Conservation (phyloP, 1,140 invertebrate genomes). For the Centruroides sculpturatus region DNA sequence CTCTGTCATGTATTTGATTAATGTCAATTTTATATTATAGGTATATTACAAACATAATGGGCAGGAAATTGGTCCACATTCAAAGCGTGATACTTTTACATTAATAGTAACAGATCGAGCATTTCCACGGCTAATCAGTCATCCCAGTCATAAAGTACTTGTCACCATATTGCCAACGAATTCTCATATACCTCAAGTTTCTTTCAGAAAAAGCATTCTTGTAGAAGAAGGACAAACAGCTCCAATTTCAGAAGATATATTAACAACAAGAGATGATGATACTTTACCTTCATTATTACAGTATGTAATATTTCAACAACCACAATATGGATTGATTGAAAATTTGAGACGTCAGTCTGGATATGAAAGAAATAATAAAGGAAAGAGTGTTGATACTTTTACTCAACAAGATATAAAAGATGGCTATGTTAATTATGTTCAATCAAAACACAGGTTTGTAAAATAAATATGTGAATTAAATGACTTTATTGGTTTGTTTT, state of each 20-base stretch:
- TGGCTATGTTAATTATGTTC: slow-evolving; percentile 9
- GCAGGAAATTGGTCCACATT: slow-evolving; percentile 13
- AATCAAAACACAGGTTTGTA: slow-evolving; percentile 6
- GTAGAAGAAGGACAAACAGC: slow-evolving; percentile 7
- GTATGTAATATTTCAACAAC: slow-evolving; percentile 23
- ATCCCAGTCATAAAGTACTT: slow-evolving; percentile 5
- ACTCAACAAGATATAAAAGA: slow-evolving; percentile 8
- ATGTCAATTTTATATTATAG: neutral
- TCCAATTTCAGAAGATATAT: slow-evolving; percentile 6
- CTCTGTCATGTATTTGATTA: neutral
- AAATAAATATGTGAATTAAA: neutral
- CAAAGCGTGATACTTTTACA: slow-evolving; percentile 9
- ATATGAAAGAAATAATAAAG: slow-evolving; percentile 5
- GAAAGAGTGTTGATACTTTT: slow-evolving; percentile 7
- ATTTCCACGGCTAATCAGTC: slow-evolving; percentile 4
- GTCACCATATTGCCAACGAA: slow-evolving; percentile 9
- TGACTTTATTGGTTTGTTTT: neutral
- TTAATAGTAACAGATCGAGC: slow-evolving; percentile 11
- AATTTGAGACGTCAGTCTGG: slow-evolving; percentile 6
- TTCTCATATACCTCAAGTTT: slow-evolving; percentile 4
- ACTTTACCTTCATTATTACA: slow-evolving; percentile 15
- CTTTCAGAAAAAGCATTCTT: slow-evolving; percentile 12
- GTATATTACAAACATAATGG: slow-evolving; percentile 8
- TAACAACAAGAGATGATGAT: slow-evolving; percentile 10
- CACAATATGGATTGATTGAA: slow-evolving; percentile 26